phyloP scores from a whole-genome alignment of 1,140 invertebrate species.

The Lucilia sericata region DNA sequence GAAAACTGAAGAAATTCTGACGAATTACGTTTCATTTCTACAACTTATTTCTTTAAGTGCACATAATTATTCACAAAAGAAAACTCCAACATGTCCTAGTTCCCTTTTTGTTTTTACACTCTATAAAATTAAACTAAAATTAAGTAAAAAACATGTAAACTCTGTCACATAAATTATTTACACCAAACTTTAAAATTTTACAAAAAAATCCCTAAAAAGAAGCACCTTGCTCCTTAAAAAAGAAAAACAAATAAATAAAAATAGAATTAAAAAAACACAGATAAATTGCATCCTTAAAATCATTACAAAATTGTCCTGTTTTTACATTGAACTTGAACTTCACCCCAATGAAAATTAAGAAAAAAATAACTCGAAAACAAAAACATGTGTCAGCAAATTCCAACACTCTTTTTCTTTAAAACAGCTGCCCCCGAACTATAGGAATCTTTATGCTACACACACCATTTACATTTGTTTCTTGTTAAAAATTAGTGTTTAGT shows the following conservation, averaged over 20 bases:
- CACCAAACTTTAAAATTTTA: background rate
- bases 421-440: background rate
- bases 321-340: slow-evolving; percentile 12
- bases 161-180: slow-evolving; percentile 7
- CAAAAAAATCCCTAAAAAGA: background rate
- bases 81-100: too few relatives aligned
- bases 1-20: too few relatives aligned
- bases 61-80: too few relatives aligned
- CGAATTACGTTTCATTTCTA: too few relatives aligned
- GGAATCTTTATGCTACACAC: background rate
- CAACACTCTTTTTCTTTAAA: background rate
- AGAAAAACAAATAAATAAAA: background rate
- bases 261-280: background rate
- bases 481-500: background rate
- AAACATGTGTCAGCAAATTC: too few relatives aligned
- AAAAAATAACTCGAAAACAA: background rate
- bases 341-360: background rate
- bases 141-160: slow-evolving; percentile 11
- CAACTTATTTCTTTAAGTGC: too few relatives aligned
- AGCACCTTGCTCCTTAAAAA: slow-evolving; percentile 4
- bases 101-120: background rate
- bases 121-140: background rate
- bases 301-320: background rate
- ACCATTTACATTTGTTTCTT: slow-evolving; percentile 6
- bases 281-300: background rate